Base-by-base conservation (phyloP, 2,113 vertebrate species). In the Falco punctatus region DNA sequence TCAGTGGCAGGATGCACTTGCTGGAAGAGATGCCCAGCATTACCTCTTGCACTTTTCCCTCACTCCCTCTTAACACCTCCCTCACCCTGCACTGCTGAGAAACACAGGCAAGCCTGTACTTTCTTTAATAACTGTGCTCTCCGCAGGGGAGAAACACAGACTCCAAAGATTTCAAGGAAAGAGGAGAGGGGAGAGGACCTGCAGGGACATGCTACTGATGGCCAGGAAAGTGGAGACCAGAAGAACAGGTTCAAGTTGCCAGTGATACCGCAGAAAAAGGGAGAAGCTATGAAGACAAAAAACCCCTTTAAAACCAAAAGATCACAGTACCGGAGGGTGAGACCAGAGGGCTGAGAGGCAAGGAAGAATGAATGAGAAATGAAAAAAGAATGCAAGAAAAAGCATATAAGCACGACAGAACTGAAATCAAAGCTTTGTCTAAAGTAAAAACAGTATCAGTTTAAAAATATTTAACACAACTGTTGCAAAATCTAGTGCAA, bases 381-480 rank as follows among this genome's bases (percentile, higher is more conserved):
- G 15, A 59, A n/a, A 85, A 84, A 90, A 48, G 4, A 52, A 44
- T 32, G 42, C 27, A 35, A 74, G 40, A 22, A 67, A 81, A 85
- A 52, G 48, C 48, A 44, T 14, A 21, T 11, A 55, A 78, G 20
- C 40, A 9, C 62, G 55, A 55, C 44, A 83, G 74, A 90, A 80
- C 51, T 40, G 44, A 80, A 95, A 94, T 72, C 33, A 92, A 82
- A 94, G 88, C 66, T 81, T 51, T 65, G 51, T 59, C 30, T 58
- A 64, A 75, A 35, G 33, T 74, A 44, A 83, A 88, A 79, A 0
- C 51, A 65, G 62, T 33, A 85, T 35, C 21, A 52, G 23, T 64
- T 84, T n/a, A 32, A 57, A 73, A 55, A 73, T 27, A 51, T 79
- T 49, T 30, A 57, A 87, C 40, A 18, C 24, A 81, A 59, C 38